These are phyloP conservation scores for Triplophysa siluroides DNA, from an alignment of 2,113 vertebrate genomes.

Conservation along the genomic window DNA sequence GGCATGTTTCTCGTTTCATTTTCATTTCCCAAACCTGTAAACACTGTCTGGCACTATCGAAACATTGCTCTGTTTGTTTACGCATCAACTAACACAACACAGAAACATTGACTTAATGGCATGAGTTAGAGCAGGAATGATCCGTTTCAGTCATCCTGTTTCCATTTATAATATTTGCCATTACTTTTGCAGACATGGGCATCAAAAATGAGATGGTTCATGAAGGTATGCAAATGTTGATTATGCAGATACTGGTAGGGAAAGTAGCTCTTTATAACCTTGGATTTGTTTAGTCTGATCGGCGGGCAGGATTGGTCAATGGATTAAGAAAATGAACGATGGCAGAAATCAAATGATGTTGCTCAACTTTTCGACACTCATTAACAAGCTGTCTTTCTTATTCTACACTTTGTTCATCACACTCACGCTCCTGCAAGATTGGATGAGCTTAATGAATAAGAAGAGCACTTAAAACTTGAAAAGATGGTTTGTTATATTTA, in stretches of 20 bases:
- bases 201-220: not conserved
- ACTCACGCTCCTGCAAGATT: not conserved
- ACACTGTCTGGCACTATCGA: no score
- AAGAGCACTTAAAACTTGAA: not conserved
- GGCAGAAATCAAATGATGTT: slow-evolving; percentile 41
- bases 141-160: no score
- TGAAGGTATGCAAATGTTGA: not conserved
- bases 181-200: not conserved
- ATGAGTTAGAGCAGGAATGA: no score
- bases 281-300: slow-evolving; percentile 31
- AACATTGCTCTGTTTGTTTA: no score
- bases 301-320: slow-evolving; percentile 39
- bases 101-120: no score
- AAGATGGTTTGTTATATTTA: not conserved
- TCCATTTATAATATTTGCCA: no score
- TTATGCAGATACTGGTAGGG: not conserved
- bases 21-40: no score
- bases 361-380: slow-evolving; percentile 42
- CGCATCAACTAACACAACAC: no score
- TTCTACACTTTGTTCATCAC: slow-evolving; percentile 17
- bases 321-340: slow-evolving; percentile 38
- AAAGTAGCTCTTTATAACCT: slow-evolving; percentile 28
- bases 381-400: slow-evolving; percentile 40
- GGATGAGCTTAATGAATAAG: not conserved
- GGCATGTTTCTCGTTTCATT: no score